Evolutionary conservation across 2,113 vertebrate species (phyloP).

Genomic region (Pygoscelis antarcticus): DNA sequence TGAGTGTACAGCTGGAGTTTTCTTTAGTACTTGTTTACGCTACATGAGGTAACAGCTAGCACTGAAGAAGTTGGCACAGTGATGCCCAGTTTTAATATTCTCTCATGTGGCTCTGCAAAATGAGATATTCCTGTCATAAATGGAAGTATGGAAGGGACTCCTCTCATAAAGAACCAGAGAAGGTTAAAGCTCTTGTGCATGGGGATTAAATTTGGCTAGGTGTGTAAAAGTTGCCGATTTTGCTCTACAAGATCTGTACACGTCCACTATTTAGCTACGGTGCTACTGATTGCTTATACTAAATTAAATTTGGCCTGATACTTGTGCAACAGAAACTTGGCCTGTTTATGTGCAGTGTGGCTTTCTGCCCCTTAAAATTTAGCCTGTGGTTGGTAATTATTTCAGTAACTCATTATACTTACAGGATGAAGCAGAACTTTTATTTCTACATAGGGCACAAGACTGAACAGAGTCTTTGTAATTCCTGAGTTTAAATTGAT

Average conservation of each 20-base stretch:
- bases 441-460: not conserved
- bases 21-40: not conserved
- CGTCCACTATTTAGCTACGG: not conserved
- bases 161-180: not conserved
- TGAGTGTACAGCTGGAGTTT: not conserved
- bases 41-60: not conserved
- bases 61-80: not conserved
- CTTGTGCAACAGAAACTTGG: no score
- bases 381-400: not conserved
- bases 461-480: not conserved
- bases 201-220: not conserved
- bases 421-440: conserved; percentile 1
- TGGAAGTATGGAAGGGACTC: not conserved
- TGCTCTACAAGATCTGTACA: not conserved
- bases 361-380: not conserved
- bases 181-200: not conserved
- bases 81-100: not conserved
- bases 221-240: not conserved
- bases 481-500: conserved; percentile 8
- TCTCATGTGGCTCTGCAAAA: not conserved
- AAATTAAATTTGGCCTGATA: not conserved
- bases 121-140: not conserved
- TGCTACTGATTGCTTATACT: not conserved
- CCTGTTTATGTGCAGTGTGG: not conserved
- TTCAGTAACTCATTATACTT: conserved; percentile 5